phyloP scores from a whole-genome alignment of 2,888 invertebrate species.

The Gastracanthus pulcherrimus region DNA sequence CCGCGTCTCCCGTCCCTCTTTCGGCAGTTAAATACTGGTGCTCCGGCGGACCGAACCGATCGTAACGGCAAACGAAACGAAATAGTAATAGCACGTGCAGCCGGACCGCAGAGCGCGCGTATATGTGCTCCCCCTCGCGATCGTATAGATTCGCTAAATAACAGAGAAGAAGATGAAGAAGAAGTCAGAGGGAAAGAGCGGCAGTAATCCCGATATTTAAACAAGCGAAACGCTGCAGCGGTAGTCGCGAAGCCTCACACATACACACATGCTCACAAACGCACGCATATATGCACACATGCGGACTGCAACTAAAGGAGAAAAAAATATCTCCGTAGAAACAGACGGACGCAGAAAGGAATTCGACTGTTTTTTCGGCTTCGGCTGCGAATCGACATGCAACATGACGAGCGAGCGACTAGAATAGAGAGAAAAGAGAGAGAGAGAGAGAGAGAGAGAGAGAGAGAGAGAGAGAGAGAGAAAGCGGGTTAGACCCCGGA shows the following conservation, averaged over 20 bases:
- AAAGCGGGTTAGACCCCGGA: conserved; percentile 39
- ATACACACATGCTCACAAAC: no score
- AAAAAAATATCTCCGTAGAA: background rate
- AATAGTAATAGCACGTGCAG: conserved; percentile 56
- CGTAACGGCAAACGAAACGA: conserved; percentile 59
- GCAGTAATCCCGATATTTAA: no score
- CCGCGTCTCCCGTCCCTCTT: background rate
- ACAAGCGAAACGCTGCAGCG: conserved; percentile 58
- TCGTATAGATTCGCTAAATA: conserved; percentile 61
- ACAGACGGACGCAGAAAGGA: conserved; percentile 30
- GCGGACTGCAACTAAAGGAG: conserved; percentile 19
- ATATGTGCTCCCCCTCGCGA: background rate
- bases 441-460: background rate
- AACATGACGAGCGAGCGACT: conserved; percentile 2
- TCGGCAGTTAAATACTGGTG: conserved; percentile 8
- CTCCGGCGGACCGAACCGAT: no score
- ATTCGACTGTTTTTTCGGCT: conserved; percentile 35
- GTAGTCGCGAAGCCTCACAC: no score
- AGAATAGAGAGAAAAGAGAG: background rate
- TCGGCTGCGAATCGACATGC: conserved; percentile 3
- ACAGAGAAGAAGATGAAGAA: conserved; percentile 60
- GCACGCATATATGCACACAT: no score
- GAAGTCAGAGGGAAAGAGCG: no score
- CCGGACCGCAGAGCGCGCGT: no score
- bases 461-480: background rate